A percentile compares a stretch with the other conserved stretches of the same genome.
Conservation (phyloP, 2,113 vertebrate genomes). For the Anas platyrhynchos region DNA sequence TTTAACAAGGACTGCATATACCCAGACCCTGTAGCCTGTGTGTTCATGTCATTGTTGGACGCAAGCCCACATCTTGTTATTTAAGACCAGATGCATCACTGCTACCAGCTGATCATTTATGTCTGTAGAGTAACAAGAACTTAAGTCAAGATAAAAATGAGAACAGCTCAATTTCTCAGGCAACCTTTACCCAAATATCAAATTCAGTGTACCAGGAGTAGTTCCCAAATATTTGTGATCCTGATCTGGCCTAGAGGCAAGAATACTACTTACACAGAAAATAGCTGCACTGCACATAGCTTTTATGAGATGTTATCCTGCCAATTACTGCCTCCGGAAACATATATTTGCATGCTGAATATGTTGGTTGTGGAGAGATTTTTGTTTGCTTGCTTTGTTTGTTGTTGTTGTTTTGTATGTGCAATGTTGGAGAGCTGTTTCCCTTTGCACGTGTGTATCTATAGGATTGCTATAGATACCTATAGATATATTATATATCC, state of each 20-base stretch:
- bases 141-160: constrained; percentile 60
- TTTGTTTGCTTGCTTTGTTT: neutral
- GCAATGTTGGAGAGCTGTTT: neutral
- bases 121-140: constrained; percentile 45
- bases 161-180: constrained; percentile 37
- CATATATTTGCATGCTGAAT: neutral
- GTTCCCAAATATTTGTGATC: constrained; percentile 58
- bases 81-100: constrained; percentile 15
- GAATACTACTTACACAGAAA: constrained; percentile 62
- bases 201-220: constrained; percentile 45
- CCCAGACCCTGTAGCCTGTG: neutral
- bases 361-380: neutral
- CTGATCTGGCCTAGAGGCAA: constrained; percentile 64
- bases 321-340: constrained; percentile 68
- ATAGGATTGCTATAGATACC: neutral
- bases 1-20: neutral
- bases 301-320: constrained; percentile 59
- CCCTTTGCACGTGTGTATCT: neutral
- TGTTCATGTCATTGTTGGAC: neutral
- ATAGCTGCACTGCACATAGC: constrained; percentile 26
- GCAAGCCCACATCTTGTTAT: neutral
- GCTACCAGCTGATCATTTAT: constrained; percentile 40
- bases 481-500: no score
- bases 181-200: constrained; percentile 61
- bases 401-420: neutral